These are phyloP conservation scores for Heterodera filipjevi DNA, from an alignment of 2,888 invertebrate genomes.

Conservation along the genomic window DNA sequence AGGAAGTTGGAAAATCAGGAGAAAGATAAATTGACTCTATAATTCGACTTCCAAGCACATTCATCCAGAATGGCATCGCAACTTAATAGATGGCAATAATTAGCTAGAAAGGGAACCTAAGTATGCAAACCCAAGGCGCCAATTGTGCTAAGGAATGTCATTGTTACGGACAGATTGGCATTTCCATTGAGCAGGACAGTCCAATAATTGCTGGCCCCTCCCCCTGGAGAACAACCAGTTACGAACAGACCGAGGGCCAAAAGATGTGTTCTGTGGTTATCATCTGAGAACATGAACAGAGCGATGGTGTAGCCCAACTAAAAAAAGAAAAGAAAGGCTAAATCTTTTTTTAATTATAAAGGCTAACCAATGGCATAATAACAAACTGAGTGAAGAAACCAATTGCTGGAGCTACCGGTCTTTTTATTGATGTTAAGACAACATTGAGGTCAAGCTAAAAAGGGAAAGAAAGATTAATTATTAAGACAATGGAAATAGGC, in stretches of 20 bases:
- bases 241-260: constrained; percentile 61
- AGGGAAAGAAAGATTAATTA: not conserved
- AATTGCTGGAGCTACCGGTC: constrained; percentile 69
- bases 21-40: constrained; percentile 46
- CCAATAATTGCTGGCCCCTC: constrained; percentile 96
- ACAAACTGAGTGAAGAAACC: constrained; percentile 69
- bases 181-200: constrained; percentile 87
- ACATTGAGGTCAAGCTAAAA: constrained; percentile 58
- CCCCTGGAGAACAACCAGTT: constrained; percentile 68
- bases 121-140: constrained; percentile 79
- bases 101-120: not conserved
- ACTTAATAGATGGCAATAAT: constrained; percentile 60
- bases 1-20: constrained; percentile 18
- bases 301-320: constrained; percentile 63
- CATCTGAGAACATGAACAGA: constrained; percentile 50
- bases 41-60: constrained; percentile 66
- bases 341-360: not conserved
- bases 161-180: constrained; percentile 87
- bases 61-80: constrained; percentile 70
- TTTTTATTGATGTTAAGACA: constrained; percentile 65
- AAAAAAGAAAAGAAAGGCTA: constrained; percentile 21
- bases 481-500: constrained; percentile 4
- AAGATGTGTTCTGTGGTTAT: constrained; percentile 48
- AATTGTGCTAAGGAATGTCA: constrained; percentile 88
- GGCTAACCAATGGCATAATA: constrained; percentile 69